Percentiles rank a stretch among this genome's conserved stretches.
phyloP scores from a whole-genome alignment of 2,113 vertebrate genomes.

The Nyctibius bracteatus region DNA sequence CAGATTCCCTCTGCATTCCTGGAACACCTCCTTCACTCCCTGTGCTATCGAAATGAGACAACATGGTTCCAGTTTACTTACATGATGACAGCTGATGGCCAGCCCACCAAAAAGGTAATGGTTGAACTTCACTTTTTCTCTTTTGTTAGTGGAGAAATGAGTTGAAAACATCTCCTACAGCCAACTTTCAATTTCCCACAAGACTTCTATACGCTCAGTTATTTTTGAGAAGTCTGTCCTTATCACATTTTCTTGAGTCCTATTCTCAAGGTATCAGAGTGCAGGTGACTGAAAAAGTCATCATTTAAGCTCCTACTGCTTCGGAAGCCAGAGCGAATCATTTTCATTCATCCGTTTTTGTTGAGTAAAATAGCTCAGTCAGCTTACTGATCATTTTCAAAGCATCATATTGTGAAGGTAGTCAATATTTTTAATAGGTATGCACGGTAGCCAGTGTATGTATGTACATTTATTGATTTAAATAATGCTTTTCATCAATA shows the following conservation, averaged over 20 bases:
- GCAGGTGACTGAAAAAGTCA: background rate
- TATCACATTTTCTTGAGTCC: background rate
- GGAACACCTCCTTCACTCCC: background rate
- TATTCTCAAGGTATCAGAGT: background rate
- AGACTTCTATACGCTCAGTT: background rate
- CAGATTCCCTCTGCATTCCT: background rate
- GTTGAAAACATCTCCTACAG: background rate
- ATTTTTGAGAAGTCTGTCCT: background rate
- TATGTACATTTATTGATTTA: constrained; percentile 29
- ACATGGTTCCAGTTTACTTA: background rate
- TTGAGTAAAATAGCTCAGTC: background rate
- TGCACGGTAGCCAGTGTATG: background rate
- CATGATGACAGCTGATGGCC: background rate
- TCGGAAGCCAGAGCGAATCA: background rate
- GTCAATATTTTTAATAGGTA: constrained; percentile 41
- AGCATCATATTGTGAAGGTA: background rate
- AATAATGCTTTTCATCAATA: constrained; percentile 30
- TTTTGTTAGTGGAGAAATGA: background rate
- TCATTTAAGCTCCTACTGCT: background rate
- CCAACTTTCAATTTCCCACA: background rate
- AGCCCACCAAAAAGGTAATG: background rate
- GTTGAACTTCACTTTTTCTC: background rate
- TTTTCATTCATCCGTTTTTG: constrained; percentile 29
- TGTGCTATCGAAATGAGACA: background rate
- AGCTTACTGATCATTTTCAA: constrained; percentile 30